Conservation (phyloP, 2,797 vertebrate genomes). For the Natrix natrix region DNA sequence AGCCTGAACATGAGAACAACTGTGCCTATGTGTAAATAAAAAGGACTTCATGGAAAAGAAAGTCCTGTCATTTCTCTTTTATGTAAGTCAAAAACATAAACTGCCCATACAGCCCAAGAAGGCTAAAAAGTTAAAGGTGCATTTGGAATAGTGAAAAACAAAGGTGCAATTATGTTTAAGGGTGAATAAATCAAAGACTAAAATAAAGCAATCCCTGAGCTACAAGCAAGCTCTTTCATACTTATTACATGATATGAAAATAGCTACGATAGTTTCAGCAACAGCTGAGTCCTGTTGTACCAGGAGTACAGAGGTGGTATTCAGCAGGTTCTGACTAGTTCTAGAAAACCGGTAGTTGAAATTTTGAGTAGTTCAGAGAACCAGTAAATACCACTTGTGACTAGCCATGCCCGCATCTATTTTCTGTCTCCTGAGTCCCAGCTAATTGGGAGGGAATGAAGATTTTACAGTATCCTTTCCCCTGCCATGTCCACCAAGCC, state of each 20-base stretch:
- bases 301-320: too few species aligned
- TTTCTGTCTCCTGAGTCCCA: too few species aligned
- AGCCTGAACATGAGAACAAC: background rate
- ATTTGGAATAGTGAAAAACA: background rate
- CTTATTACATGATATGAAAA: background rate
- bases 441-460: too few species aligned
- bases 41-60: background rate
- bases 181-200: background rate
- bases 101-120: background rate
- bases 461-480: too few species aligned
- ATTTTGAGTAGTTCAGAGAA: too few species aligned
- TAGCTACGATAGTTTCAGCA: background rate
- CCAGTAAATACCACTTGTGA: too few species aligned
- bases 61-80: constrained; percentile 25
- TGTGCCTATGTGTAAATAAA: background rate
- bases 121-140: background rate
- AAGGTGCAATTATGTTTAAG: background rate
- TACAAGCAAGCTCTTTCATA: background rate
- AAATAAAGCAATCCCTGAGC: background rate
- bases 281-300: background rate
- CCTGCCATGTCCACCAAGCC: too few species aligned
- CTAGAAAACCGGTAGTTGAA: too few species aligned
- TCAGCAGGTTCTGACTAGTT: too few species aligned
- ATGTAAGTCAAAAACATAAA: background rate
- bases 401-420: too few species aligned